phyloP scores from a whole-genome alignment of 2,888 invertebrate species.

The Drosophila suboccidentalis region DNA sequence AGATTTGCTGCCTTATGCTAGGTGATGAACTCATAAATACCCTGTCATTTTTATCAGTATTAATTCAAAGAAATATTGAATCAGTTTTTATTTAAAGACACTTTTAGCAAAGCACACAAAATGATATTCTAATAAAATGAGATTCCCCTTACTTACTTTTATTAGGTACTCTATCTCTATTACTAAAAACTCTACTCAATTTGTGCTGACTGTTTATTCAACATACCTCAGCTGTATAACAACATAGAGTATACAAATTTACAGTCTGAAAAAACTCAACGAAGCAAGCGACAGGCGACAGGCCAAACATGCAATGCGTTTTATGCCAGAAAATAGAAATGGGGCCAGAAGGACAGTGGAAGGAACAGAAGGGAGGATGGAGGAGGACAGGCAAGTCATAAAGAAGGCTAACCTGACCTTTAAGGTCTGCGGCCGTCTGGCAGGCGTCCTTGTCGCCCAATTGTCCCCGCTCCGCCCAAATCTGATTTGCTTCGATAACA shows the following conservation, averaged over 20 bases:
- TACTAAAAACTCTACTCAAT: background rate
- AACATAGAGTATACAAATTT: slow-evolving; percentile 31
- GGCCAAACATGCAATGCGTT: slow-evolving; percentile 72
- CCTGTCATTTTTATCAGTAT: background rate
- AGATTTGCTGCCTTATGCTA: background rate
- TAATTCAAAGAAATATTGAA: background rate
- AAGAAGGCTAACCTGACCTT: slow-evolving; percentile 55
- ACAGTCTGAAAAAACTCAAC: slow-evolving; percentile 54
- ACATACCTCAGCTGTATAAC: slow-evolving; percentile 12
- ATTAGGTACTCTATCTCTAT: no score
- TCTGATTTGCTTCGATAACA: slow-evolving; percentile 43
- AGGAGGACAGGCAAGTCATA: slow-evolving; percentile 22
- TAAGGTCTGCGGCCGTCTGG: slow-evolving; percentile 39
- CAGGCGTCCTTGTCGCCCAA: slow-evolving; percentile 8
- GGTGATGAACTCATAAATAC: slow-evolving; percentile 6
- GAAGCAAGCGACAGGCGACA: slow-evolving; percentile 74
- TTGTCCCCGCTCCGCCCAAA: slow-evolving; percentile 14
- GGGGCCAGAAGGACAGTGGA: background rate
- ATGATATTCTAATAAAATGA: background rate
- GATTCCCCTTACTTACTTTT: no score
- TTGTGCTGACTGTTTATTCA: background rate
- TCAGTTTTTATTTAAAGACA: no score
- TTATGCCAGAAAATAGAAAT: slow-evolving; percentile 41
- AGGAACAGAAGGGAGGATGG: background rate
- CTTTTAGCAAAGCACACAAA: background rate